Conservation (phyloP, 2,113 vertebrate species). For the Scartelaos histophorus region DNA sequence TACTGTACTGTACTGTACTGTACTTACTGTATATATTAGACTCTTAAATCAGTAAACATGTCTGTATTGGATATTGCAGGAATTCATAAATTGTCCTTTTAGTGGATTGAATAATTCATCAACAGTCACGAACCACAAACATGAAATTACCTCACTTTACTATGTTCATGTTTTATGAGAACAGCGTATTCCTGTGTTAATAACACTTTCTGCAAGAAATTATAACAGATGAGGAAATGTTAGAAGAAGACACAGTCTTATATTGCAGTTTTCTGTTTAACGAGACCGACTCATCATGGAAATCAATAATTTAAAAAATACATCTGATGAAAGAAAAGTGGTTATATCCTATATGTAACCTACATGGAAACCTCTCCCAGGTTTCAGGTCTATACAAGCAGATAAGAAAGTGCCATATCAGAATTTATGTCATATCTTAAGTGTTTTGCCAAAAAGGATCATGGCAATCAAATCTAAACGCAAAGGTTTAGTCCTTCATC, state of each 20-base stretch:
- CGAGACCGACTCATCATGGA: slow-evolving; percentile 20
- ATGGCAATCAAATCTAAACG: neutral
- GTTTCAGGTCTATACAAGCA: neutral
- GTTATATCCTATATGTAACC: slow-evolving; percentile 11
- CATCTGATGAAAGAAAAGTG: slow-evolving; percentile 12
- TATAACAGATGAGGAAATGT: slow-evolving; percentile 53
- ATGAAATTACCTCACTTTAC: slow-evolving; percentile 41
- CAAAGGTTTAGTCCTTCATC: neutral
- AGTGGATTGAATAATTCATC: neutral
- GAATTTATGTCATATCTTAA: neutral
- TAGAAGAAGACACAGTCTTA: slow-evolving; percentile 44
- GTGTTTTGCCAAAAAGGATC: neutral
- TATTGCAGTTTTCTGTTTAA: slow-evolving; percentile 34
- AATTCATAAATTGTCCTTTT: neutral
- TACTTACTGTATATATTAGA: no score
- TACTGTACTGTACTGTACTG: no score
- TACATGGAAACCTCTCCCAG: neutral
- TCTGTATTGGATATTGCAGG: no score
- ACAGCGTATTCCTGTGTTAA: slow-evolving; percentile 52
- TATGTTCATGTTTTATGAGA: slow-evolving; percentile 50
- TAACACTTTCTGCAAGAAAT: slow-evolving; percentile 50
- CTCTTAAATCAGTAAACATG: no score
- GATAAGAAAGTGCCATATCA: neutral
- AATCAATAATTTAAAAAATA: slow-evolving; percentile 41
- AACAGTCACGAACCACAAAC: slow-evolving; percentile 29